These are phyloP conservation scores for Poecile atricapillus DNA, from an alignment of 2,113 vertebrate species.

Conservation along the genomic window DNA sequence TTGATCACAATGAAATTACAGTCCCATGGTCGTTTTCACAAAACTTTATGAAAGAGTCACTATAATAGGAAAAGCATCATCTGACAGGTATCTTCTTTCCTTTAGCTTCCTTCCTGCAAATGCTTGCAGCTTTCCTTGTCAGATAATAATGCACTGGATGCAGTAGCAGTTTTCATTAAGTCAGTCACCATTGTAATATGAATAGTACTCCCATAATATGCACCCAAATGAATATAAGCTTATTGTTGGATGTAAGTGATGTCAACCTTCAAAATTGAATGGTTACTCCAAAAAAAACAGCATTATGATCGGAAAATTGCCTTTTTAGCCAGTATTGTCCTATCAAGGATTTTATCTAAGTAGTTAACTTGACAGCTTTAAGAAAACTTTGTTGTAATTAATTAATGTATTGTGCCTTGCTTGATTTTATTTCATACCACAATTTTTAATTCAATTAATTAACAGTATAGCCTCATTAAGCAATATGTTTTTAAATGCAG, in stretches of 20 bases:
- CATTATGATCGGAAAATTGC: slow-evolving; percentile 19
- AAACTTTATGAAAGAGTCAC: not conserved
- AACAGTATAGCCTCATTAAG: slow-evolving; percentile 38
- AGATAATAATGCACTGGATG: not conserved
- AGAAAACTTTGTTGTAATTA: slow-evolving; percentile 37
- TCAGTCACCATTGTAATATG: not conserved
- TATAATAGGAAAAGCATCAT: not conserved
- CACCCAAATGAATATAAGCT: not conserved
- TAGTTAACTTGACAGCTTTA: slow-evolving; percentile 19
- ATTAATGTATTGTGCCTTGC: slow-evolving; percentile 26
- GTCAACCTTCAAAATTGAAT: not conserved
- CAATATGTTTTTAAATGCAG: slow-evolving; percentile 32
- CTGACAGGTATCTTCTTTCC: not conserved
- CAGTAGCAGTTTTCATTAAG: not conserved
- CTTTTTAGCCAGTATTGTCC: slow-evolving; percentile 19
- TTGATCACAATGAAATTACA: not conserved
- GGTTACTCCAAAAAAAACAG: slow-evolving; percentile 33
- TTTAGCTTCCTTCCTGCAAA: not conserved
- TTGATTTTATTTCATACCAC: slow-evolving; percentile 54
- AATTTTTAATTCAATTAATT: slow-evolving; percentile 52
- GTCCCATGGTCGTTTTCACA: not conserved
- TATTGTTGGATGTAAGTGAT: slow-evolving; percentile 1
- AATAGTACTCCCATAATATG: not conserved
- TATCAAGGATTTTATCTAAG: slow-evolving; percentile 21
- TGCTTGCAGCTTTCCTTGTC: not conserved